These are phyloP conservation scores for Dipodomys spectabilis DNA, from an alignment of 2,113 vertebrate species.

Conservation along the genomic window DNA sequence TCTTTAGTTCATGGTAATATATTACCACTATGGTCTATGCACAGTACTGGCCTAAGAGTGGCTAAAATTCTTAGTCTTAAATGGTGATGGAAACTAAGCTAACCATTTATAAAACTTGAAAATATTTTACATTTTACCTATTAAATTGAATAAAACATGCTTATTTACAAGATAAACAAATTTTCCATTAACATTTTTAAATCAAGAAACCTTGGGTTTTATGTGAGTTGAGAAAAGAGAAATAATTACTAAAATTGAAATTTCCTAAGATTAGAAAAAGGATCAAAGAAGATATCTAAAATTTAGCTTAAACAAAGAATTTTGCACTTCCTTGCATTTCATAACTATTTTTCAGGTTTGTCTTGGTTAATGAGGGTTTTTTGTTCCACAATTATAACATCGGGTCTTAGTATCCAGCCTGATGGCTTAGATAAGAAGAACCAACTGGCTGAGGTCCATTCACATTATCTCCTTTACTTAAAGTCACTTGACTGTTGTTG, in stretches of 20 bases:
- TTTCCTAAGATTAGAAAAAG: no score
- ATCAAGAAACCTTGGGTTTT: background rate
- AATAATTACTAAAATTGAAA: no score
- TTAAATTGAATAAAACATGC: background rate
- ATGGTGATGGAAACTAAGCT: background rate
- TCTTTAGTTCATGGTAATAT: background rate
- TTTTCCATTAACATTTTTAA: background rate
- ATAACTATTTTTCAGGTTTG: no score
- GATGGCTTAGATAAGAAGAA: no score
- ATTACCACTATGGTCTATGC: background rate
- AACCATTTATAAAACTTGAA: background rate
- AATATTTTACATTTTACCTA: slow-evolving; percentile 26
- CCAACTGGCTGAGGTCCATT: background rate
- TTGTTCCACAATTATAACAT: no score
- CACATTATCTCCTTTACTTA: background rate
- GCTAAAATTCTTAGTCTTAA: slow-evolving; percentile 4
- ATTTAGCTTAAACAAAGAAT: no score
- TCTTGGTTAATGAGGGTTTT: no score
- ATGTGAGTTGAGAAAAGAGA: no score
- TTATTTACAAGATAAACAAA: background rate
- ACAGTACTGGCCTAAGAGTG: background rate
- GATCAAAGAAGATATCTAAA: no score
- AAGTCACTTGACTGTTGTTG: background rate
- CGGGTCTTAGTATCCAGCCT: no score
- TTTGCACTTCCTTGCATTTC: no score